Base-by-base conservation (phyloP, 2,888 invertebrate genomes). In the Eulithis prunata region DNA sequence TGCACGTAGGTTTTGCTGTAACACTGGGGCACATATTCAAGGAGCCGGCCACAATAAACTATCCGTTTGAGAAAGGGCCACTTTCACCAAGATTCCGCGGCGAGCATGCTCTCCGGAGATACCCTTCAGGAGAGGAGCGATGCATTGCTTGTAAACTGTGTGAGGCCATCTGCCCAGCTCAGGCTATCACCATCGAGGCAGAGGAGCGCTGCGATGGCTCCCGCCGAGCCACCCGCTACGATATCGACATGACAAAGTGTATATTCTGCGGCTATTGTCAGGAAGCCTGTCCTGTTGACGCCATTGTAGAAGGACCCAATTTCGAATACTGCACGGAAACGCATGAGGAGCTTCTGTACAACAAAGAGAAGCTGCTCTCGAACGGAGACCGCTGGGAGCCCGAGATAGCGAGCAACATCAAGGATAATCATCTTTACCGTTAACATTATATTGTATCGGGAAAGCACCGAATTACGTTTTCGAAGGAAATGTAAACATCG, bases 191-290 rank as follows among this genome's bases (percentile, higher is more conserved):
- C 0, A 99, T 99, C 81, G 99, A 99, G 86, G 99, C 99, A 0
- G 99, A 99, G 86, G 97, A 98, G 78, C 94, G 99, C 62, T 94
- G 95, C 3, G 99, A 99, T 87, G 99, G 99, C 14, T 98, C 99
- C 54, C 94, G 99, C 53, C 94, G 99, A 72, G 99, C 99, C 0
- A 98, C 97, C 0, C 95, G 99, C 72, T 99, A 99, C 83, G 99
- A 99, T 89, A 99, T 99, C 76, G 99, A 99, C 85, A 71, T 92
- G 97, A 98, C 98, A 0, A 99, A 99, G 86, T 99, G 99, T 86
- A 99, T 99, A 84, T 99, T 98, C 86, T 99, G 99, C 86, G 99
- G 99, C 12, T 99, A 98, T 85, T 99, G 99, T 86, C 99, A 99
- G 90, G 99, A 99, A 86, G 99, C 99, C 0, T 99, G 99, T 81